phyloP scores from a whole-genome alignment of 2,888 invertebrate genomes.

The Ischnura elegans region DNA sequence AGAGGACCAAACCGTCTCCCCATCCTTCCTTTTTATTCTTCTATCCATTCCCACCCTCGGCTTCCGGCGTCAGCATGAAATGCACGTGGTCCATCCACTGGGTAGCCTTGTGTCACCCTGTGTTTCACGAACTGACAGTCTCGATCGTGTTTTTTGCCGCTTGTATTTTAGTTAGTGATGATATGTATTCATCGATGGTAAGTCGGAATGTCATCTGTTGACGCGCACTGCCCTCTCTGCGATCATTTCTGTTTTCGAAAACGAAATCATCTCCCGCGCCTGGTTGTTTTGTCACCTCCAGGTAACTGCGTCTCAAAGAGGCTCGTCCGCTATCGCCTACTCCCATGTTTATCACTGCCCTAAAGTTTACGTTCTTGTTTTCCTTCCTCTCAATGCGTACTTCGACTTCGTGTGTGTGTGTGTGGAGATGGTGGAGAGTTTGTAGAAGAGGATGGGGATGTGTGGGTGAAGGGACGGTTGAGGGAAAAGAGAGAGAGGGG shows the following conservation, averaged over 20 bases:
- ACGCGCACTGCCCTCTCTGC: not conserved
- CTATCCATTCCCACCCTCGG: not conserved
- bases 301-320: constrained; percentile 14
- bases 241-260: not conserved
- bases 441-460: not conserved
- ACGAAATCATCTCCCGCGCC: not conserved
- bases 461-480: not conserved
- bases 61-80: not conserved
- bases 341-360: not conserved
- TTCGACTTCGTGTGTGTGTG: not conserved
- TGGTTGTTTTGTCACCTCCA: constrained; percentile 28
- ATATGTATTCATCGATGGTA: no score
- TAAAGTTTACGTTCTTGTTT: constrained; percentile 27
- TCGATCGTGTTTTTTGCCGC: not conserved
- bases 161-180: not conserved
- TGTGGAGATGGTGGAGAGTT: not conserved
- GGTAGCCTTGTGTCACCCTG: not conserved
- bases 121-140: not conserved
- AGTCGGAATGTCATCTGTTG: not conserved
- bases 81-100: not conserved
- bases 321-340: constrained; percentile 1
- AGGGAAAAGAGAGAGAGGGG: not conserved
- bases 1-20: not conserved
- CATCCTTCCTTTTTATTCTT: not conserved
- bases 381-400: constrained; percentile 14